Evolutionary conservation across 2,113 vertebrate species (phyloP).

Genomic region (Cyanoramphus novaezelandiae): DNA sequence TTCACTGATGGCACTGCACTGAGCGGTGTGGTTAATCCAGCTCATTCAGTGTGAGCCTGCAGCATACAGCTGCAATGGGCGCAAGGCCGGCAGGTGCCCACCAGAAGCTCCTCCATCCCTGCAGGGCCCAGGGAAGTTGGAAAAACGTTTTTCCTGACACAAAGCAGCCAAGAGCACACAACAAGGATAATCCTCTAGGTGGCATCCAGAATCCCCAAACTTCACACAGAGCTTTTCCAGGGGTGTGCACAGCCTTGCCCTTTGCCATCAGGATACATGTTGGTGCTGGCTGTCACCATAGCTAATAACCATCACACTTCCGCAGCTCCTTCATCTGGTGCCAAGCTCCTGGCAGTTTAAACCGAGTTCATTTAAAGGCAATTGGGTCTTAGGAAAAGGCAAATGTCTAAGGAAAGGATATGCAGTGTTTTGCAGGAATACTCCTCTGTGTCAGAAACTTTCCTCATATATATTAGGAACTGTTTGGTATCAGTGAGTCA

Average conservation of each 20-base stretch:
- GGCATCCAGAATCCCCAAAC: constrained; percentile 4
- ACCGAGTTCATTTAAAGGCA: background rate
- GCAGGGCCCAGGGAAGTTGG: background rate
- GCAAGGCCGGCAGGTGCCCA: background rate
- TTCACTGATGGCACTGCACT: no score
- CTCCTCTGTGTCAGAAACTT: background rate
- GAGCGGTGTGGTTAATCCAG: accelerated
- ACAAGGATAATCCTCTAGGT: constrained; percentile 25
- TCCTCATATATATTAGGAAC: accelerated
- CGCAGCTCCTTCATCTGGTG: background rate
- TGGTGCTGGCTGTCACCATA: accelerated
- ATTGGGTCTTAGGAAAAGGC: background rate
- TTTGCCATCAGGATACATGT: accelerated
- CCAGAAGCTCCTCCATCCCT: background rate
- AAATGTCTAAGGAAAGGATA: background rate
- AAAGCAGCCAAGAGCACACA: background rate
- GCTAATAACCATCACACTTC: background rate
- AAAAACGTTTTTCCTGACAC: background rate
- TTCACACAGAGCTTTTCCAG: accelerated
- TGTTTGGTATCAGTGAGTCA: background rate
- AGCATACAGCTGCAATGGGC: accelerated
- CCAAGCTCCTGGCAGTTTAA: background rate
- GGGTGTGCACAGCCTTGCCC: accelerated
- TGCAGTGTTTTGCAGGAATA: background rate
- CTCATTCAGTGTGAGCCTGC: accelerated